Evolutionary conservation across 2,797 vertebrate species (phyloP).

Genomic region (Cossypha heuglini): DNA sequence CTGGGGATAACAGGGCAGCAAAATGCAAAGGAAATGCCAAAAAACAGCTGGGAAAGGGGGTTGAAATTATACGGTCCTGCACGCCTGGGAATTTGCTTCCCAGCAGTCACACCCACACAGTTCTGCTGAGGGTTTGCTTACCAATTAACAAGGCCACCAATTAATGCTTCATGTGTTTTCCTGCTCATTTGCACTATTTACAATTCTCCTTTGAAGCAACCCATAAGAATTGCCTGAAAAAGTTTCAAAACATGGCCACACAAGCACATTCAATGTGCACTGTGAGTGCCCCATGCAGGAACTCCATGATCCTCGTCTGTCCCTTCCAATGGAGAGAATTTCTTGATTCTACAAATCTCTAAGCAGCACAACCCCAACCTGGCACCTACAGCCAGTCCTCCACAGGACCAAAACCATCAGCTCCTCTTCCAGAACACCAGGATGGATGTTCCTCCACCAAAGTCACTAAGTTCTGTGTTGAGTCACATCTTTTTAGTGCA

Average conservation of each 20-base stretch:
- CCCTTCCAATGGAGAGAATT: background rate
- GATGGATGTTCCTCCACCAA: background rate
- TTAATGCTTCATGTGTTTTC: background rate
- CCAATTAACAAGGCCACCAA: slow-evolving; percentile 50
- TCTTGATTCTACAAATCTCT: background rate
- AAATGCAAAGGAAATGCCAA: background rate
- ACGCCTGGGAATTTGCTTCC: background rate
- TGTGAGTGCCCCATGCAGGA: rapidly evolving
- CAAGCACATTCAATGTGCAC: background rate
- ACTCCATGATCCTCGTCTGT: background rate
- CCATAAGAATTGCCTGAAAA: background rate
- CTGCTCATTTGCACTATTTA: slow-evolving; percentile 22
- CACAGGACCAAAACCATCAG: background rate
- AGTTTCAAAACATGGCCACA: background rate
- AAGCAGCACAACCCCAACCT: rapidly evolving
- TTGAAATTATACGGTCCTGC: background rate
- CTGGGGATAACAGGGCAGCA: background rate
- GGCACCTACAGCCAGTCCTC: background rate
- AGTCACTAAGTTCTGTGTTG: background rate
- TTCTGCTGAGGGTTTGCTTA: slow-evolving; percentile 18
- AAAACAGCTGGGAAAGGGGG: background rate
- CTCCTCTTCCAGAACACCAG: background rate
- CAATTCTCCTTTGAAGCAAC: background rate
- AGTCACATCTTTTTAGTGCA: rapidly evolving
- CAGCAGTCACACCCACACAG: slow-evolving; percentile 38